Evolutionary conservation across 1,140 invertebrate genomes (phyloP), one percentile per base, ranked within the genome.

Genomic region (Centruroides sculpturatus): DNA sequence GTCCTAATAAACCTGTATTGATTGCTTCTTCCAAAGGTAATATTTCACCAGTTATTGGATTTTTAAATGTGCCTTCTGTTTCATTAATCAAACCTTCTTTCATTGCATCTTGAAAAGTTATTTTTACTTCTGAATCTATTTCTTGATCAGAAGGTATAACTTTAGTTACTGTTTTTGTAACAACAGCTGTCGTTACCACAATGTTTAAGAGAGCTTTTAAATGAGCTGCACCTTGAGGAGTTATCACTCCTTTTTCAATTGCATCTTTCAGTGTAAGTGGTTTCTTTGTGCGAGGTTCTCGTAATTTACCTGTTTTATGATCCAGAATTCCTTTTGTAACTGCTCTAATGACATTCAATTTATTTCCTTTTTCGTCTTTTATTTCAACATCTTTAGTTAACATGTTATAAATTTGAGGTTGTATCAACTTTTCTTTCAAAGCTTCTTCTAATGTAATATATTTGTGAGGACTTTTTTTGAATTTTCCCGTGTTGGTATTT

Each of bases 1-100:
- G 70, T 56, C 75, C 73, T 41, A 41, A 41, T 41, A 79, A 63
- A 36, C 76, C 75, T 65, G 67, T 65, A 56, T 71, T 70, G 46
- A 94, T 79, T 0, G 90, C 91, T 72, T 89, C 85, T 70, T 89
- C 83, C 54, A 94, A 82, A 3, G 83, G 81, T 66, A 92, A 81
- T 8, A 83, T 78, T 68, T 83, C 80, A 35, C 84, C 84, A 35
- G 83, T 87, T 59, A 80, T 79, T 5, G 85, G 85, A 74, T 92
- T 85, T 50, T 78, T 84, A 72, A 91, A 94, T 2, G 85, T 84
- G 70, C 85, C 83, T 48, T 77, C 82, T 51, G 76, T 76, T 71
- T 87, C 84, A 73, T 93, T 84, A 62, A 95, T 84, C 48, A 91
- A 79, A 60, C 90, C 89, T 68, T 81, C 77, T 59, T 81, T 78